A percentile compares a stretch with the other conserved stretches of the same genome.
Evolutionary conservation across 2,797 vertebrate species (phyloP).

Genomic region (Lutjanus campechanus): DNA sequence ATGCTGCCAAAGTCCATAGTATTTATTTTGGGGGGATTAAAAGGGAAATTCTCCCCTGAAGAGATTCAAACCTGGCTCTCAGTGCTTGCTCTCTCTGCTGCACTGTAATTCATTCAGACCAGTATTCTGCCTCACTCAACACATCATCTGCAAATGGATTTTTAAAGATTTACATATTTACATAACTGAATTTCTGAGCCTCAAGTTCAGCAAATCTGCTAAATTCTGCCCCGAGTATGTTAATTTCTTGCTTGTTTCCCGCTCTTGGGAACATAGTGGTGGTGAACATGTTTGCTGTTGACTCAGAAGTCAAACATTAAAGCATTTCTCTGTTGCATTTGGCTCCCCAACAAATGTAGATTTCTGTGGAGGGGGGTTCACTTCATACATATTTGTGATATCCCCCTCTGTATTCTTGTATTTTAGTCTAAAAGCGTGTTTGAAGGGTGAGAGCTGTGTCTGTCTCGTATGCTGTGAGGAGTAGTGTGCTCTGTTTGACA

Average conservation of each 20-base stretch:
- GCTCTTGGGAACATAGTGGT: constrained; percentile 64
- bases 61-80: constrained; percentile 63
- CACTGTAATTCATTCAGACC: constrained; percentile 75
- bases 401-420: constrained; percentile 45
- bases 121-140: constrained; percentile 74
- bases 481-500: constrained; percentile 74
- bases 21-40: constrained; percentile 64
- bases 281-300: constrained; percentile 70
- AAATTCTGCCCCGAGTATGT: constrained; percentile 75
- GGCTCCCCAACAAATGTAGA: constrained; percentile 59
- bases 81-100: constrained; percentile 49
- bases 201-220: constrained; percentile 76
- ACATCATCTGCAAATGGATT: constrained; percentile 80
- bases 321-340: constrained; percentile 57
- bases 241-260: constrained; percentile 70
- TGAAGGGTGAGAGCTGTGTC: constrained; percentile 56
- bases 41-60: constrained; percentile 59
- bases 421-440: constrained; percentile 61
- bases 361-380: constrained; percentile 45
- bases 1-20: constrained; percentile 46
- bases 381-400: constrained; percentile 57
- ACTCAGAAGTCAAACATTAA: constrained; percentile 75
- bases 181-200: constrained; percentile 80
- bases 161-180: constrained; percentile 85
- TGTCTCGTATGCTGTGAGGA: constrained; percentile 60